Evolutionary conservation across 2,113 vertebrate genomes (phyloP).

Genomic region (Anolis sagrei): DNA sequence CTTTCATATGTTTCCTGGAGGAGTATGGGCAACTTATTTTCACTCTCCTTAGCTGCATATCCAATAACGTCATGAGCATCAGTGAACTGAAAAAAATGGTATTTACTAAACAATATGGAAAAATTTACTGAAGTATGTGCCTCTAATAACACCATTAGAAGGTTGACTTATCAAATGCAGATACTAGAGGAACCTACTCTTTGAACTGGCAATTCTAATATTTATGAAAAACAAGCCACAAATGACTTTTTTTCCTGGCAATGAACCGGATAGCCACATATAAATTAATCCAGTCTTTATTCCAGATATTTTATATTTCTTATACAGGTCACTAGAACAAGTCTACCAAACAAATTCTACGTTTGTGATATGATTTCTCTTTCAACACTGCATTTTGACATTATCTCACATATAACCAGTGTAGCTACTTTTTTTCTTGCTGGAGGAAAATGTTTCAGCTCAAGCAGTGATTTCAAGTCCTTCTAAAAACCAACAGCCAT

Average conservation of each 20-base stretch:
- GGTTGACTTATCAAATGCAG: not conserved
- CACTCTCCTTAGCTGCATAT: not conserved
- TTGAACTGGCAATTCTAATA: not conserved
- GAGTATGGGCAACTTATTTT: not conserved
- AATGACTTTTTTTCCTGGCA: conserved; percentile 37
- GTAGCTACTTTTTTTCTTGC: conserved; percentile 41
- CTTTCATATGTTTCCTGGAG: not conserved
- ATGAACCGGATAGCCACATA: conserved; percentile 72
- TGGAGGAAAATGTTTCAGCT: conserved; percentile 76
- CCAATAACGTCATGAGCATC: not conserved
- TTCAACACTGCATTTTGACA: conserved; percentile 74
- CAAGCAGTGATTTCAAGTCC: conserved; percentile 76
- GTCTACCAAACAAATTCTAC: conserved; percentile 75
- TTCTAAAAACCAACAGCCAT: conserved; percentile 64
- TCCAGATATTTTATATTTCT: conserved; percentile 79
- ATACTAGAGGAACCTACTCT: conserved; percentile 1
- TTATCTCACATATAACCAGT: conserved; percentile 68
- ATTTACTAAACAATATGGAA: not conserved
- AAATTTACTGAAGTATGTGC: not conserved
- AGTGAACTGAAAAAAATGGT: not conserved
- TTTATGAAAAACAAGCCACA: not conserved
- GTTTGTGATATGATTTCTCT: conserved; percentile 66
- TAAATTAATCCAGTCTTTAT: conserved; percentile 84
- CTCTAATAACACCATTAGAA: not conserved
- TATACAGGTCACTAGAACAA: conserved; percentile 79